Base-by-base conservation (phyloP, 2,113 vertebrate species). In the Anguilla rostrata region DNA sequence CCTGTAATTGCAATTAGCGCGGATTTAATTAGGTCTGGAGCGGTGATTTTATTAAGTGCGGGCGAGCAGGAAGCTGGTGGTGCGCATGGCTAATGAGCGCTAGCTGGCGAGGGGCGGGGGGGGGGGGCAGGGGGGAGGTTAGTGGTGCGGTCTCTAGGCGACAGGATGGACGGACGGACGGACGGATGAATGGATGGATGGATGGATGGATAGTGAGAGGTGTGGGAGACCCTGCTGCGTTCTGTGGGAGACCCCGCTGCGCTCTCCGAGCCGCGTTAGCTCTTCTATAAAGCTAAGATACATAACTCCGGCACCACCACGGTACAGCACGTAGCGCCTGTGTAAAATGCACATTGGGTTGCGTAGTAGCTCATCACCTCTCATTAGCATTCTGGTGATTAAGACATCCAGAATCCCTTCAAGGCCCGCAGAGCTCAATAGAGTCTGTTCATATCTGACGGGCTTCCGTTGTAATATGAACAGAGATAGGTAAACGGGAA, bases 11-110 rank as follows among this genome's bases (percentile, higher is more conserved):
- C 80, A 39, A 87, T 88, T 84, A 81, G 86, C 88, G 89, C 91
- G 91, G 90, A 87, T 92, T 89, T 93, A 93, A 94, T 94, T 92
- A 93, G 90, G 90, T 88, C 86, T 85, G 86, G 88, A 87, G 88
- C 88, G 57, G 20, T 22, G 75, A 90, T 92, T 91, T 90, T 86
- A 86, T 86, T 87, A 87, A 84, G 39, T 43, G 88, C 84, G 86
- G 82, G 6, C 75, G 88, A 86, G 89, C 92, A 84, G 92, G 90
- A 91, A 89, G 90, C 87, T 89, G 85, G 85, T 89, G 90, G 92
- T 86, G 90, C 82, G 85, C 89, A 78, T 90, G 89, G 91, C 85
- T 92, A 92, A 94, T 94, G 88, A 93, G 88, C 85, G 89, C 78
- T 86, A 49, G 81, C 89, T 39, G 83, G 83, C 91, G 90, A 92